These are phyloP conservation scores for Anguilla megastoma DNA, from an alignment of 2,797 vertebrate species.

Conservation along the genomic window DNA sequence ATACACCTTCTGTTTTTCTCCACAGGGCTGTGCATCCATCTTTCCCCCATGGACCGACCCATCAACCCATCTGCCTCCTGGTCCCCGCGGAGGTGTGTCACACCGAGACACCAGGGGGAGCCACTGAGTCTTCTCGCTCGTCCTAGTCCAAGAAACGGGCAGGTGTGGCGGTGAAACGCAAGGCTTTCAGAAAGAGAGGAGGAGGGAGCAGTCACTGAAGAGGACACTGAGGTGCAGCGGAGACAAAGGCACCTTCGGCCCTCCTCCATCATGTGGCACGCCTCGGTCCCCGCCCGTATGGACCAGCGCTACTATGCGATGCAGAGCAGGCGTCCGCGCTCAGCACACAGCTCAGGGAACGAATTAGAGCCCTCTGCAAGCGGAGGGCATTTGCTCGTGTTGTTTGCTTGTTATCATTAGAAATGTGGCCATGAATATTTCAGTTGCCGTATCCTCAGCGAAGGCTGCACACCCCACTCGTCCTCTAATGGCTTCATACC, in stretches of 20 bases:
- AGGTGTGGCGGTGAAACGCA: not conserved
- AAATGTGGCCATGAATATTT: conserved; percentile 19
- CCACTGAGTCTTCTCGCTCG: not conserved
- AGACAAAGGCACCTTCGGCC: not conserved
- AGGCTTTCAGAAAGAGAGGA: not conserved
- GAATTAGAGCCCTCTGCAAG: not conserved
- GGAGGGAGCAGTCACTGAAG: not conserved
- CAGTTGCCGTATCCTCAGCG: not conserved
- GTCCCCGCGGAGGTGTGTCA: not conserved
- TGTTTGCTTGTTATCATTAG: conserved; percentile 8
- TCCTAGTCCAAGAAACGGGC: not conserved
- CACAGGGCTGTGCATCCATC: not conserved
- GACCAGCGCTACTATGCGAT: not conserved
- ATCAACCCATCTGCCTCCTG: not conserved
- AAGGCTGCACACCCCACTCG: not conserved
- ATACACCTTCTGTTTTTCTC: not conserved
- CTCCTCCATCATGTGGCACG: not conserved
- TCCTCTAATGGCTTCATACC: not conserved
- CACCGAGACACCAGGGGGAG: not conserved
- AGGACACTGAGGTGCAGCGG: not conserved
- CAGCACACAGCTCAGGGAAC: not conserved
- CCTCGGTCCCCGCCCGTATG: not conserved
- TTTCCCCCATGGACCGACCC: not conserved
- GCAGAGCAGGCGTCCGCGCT: not conserved
- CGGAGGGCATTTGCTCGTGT: not conserved